Evolutionary conservation across 2,797 vertebrate species (phyloP).

Genomic region (Catostomus latipinnis): DNA sequence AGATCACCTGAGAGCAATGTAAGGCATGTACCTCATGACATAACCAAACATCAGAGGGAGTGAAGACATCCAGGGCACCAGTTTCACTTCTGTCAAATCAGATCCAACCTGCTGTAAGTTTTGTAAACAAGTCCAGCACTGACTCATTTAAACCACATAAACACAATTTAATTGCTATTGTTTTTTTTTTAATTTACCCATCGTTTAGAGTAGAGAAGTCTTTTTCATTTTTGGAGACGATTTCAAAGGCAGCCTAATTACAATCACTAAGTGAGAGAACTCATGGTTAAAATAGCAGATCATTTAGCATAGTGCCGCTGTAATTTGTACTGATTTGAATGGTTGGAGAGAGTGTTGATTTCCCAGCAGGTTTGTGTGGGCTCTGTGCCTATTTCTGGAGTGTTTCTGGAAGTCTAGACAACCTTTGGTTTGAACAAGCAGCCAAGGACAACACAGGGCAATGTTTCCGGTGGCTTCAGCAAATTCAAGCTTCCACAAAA

Average conservation of each 20-base stretch:
- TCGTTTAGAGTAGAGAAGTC: neutral
- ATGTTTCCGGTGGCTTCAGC: slow-evolving; percentile 35
- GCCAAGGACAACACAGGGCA: slow-evolving; percentile 37
- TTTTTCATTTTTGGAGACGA: neutral
- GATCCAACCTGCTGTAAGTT: too few relatives aligned
- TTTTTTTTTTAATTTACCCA: neutral
- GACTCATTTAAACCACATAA: neutral
- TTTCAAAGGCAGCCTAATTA: slow-evolving; percentile 34
- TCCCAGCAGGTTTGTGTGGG: slow-evolving; percentile 38
- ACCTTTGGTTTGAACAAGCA: slow-evolving; percentile 22
- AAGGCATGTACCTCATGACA: neutral
- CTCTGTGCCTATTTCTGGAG: slow-evolving; percentile 18
- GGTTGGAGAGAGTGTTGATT: slow-evolving; percentile 10
- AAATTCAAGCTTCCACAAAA: slow-evolving; percentile 43
- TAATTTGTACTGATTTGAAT: slow-evolving; percentile 34
- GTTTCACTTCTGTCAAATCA: neutral
- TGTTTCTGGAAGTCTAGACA: neutral
- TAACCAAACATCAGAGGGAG: neutral
- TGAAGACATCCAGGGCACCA: neutral
- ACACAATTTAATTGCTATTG: slow-evolving; percentile 10
- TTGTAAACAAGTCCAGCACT: neutral
- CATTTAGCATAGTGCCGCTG: slow-evolving; percentile 25
- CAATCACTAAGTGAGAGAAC: slow-evolving; percentile 16
- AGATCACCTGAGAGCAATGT: neutral
- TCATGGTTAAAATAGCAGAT: slow-evolving; percentile 41